Percentiles rank a stretch among this genome's conserved stretches.
Conservation (phyloP, 2,113 vertebrate species). For the Sapajus apella region DNA sequence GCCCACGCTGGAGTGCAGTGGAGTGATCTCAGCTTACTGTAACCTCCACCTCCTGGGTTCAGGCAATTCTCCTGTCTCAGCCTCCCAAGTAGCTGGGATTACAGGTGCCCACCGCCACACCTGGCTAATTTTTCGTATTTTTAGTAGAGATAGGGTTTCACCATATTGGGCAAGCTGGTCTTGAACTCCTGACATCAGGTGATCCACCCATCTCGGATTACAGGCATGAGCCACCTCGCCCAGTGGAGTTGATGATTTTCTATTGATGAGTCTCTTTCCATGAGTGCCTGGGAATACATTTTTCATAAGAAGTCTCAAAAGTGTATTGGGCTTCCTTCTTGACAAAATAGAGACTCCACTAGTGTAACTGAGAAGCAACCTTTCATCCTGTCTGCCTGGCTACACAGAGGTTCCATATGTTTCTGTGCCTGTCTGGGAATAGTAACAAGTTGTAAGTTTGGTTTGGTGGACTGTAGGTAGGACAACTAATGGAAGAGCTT, state of each 20-base stretch:
- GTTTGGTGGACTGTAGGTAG: background rate
- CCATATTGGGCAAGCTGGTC: no score
- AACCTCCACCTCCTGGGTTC: no score
- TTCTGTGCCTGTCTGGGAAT: background rate
- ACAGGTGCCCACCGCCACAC: no score
- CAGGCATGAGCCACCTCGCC: no score
- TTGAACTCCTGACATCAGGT: no score
- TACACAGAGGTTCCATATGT: background rate
- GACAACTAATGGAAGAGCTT: background rate
- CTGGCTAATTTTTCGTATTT: no score
- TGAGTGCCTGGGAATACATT: background rate
- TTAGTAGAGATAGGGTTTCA: no score
- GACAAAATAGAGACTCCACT: background rate
- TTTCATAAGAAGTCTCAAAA: background rate
- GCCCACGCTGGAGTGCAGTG: no score
- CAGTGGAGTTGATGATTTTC: background rate
- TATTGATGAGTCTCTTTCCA: background rate
- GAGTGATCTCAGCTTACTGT: no score
- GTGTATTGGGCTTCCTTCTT: background rate
- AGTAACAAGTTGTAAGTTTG: background rate
- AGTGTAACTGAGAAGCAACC: background rate
- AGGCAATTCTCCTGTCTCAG: no score
- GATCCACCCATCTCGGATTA: no score
- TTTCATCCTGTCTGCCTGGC: background rate
- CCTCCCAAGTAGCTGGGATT: no score